Evolutionary conservation across 2,888 invertebrate genomes (phyloP), one percentile per base, ranked within the genome.

Genomic region (Drosophila incognita): DNA sequence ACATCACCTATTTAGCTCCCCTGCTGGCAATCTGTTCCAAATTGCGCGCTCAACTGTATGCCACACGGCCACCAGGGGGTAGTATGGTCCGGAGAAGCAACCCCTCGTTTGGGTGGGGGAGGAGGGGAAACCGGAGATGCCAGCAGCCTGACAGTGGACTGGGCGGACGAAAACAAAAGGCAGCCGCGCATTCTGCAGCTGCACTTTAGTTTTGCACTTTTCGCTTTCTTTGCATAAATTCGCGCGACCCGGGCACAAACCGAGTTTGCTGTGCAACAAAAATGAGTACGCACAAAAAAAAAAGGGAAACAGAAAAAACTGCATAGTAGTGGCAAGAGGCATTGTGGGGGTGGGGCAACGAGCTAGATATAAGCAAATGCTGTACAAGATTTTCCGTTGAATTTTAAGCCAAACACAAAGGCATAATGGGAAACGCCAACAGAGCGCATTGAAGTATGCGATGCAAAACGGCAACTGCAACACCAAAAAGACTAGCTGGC

Each of bases 141-240:
- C 82, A 59, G 42, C 48, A 61, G 42, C 48, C 67, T 71, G 80
- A 65, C 74, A 65, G 70, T 63, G 58, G 27, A 54, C 31, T 31
- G 66, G 36, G 67, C 38, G 62, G 31, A 62, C 69, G 31, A 82
- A 87, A 80, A 89, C 89, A 89, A 89, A 89, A 87, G 88, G 73
- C 89, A 81, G 68, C 65, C 76, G 78, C 88, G 78, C 85, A 78
- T 89, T 85, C 70, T 75, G 66, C 76, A 79, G 74, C 82, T 84
- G 87, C 85, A 87, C 88, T 86, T 86, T 87, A 86, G 83, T 89
- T 89, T 85, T 85, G 88, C 90, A 86, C 90, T 89, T 85, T 89
- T 87, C 87, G 83, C 88, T 86, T 89, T 86, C 87, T 89, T 88
- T 87, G 87, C 87, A 90, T 90, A 86, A 88, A 89, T 88, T 89